Percentiles rank a stretch among this genome's conserved stretches.
Conservation (phyloP, 2,113 vertebrate species). For the Macquaria australasica region DNA sequence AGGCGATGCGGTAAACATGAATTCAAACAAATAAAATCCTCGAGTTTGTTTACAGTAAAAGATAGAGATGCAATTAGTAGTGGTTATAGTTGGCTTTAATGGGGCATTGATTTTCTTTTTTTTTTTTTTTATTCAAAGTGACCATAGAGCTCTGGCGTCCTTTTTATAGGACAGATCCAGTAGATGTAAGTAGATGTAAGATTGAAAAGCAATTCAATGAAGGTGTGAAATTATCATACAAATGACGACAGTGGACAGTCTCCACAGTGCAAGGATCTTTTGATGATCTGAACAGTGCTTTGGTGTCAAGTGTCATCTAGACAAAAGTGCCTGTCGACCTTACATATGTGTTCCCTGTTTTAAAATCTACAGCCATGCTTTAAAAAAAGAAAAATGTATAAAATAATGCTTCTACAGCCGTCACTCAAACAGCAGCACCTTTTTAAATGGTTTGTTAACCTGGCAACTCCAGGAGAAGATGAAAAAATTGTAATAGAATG, state of each 20-base stretch:
- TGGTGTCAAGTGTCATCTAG: not conserved
- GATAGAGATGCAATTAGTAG: not conserved
- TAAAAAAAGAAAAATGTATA: not conserved
- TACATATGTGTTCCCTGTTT: not conserved
- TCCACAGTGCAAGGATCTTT: constrained; percentile 1
- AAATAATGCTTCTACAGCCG: not conserved
- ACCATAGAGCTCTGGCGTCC: not conserved
- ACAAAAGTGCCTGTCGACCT: not conserved
- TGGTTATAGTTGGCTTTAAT: not conserved
- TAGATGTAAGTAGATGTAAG: not conserved
- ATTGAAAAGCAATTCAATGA: not conserved
- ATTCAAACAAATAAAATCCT: not conserved
- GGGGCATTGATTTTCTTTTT: not conserved
- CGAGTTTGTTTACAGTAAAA: not conserved
- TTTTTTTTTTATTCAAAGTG: not conserved
- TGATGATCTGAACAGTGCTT: constrained; percentile 28
- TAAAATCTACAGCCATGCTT: not conserved
- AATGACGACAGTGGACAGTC: not conserved
- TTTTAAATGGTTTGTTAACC: constrained; percentile 40
- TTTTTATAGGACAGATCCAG: not conserved
- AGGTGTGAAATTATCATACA: not conserved
- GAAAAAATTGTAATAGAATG: constrained; percentile 34
- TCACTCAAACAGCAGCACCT: constrained; percentile 5
- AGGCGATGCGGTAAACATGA: not conserved
- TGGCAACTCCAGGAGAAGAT: constrained; percentile 20